phyloP scores from a whole-genome alignment of 2,888 invertebrate genomes.

The Ichneumoninae sp. region DNA sequence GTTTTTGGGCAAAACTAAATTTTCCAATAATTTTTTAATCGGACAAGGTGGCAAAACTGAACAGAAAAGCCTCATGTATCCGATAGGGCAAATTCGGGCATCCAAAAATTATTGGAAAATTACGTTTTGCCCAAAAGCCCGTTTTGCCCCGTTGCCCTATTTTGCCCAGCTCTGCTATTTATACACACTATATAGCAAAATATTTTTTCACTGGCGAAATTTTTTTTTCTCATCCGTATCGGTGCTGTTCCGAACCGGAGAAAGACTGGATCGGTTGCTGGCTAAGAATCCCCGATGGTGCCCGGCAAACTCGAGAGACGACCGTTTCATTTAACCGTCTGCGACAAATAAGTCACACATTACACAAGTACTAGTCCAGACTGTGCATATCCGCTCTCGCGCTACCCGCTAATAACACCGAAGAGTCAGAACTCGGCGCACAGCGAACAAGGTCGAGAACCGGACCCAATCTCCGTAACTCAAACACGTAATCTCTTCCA shows the following conservation, averaged over 20 bases:
- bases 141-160: too few species aligned
- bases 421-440: constrained; percentile 1
- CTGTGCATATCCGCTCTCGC: constrained; percentile 45
- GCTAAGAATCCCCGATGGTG: not conserved
- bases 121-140: too few species aligned
- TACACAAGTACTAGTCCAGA: not conserved
- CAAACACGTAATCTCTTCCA: constrained; percentile 78
- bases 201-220: too few species aligned
- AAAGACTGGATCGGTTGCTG: not conserved
- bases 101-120: too few species aligned
- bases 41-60: too few species aligned
- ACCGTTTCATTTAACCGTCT: constrained; percentile 4
- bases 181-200: not conserved
- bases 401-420: constrained; percentile 68
- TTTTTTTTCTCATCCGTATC: constrained; percentile 19
- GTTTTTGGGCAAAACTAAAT: too few species aligned
- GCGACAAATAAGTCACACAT: constrained; percentile 11
- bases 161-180: not conserved
- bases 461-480: constrained; percentile 70
- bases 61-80: too few species aligned
- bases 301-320: not conserved
- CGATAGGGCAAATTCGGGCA: too few species aligned
- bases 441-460: constrained; percentile 12
- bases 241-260: not conserved
- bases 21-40: too few species aligned